Evolutionary conservation across 1,140 invertebrate genomes (phyloP), one percentile per base, ranked within the genome.

Genomic region (Sycophaga agraensis): DNA sequence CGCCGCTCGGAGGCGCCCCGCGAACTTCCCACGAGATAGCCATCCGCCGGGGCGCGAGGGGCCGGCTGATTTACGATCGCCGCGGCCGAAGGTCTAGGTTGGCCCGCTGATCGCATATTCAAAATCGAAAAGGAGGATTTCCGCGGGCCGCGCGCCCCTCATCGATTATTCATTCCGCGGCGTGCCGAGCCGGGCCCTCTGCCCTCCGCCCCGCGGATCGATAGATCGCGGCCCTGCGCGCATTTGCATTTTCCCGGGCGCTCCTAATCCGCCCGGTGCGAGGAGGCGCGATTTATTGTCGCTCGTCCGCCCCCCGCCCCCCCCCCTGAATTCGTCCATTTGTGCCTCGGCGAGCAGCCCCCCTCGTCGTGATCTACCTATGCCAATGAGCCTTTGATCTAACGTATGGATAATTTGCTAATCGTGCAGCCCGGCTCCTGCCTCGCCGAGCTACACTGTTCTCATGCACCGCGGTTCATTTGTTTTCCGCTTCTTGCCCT

Each of bases 121-220:
- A 63, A 63, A 63, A 63, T 63, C 59, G 50, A 56, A 54, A 56
- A 62, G 3, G 28, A 31, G 28, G 28, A 6, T 31, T 11, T 31
- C 31, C 46, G 46, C 26, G 24, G 28, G 3, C 14, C 28, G 19
- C 14, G 8, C 3, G 31, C 9, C 17, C 12, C 61, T 63, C 54
- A 57, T 63, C 61, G 54, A 63, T 63, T 63, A 63, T 57, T 63
- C 61, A 57, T 63, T 28, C 51, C 37, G 53, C 53, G 35, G 34
- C 53, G 53, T 56, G 59, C 35, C 35, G 35, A 56, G 40, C n/a
- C n/a, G n/a, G n/a, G n/a, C n/a, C n/a, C n/a, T n/a, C n/a, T n/a
- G n/a, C n/a, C n/a, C n/a, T n/a, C n/a, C n/a, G n/a, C n/a, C n/a
- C n/a, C n/a, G n/a, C n/a, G n/a, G 34, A 53, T 40, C 11, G 14